A percentile compares a stretch with the other conserved stretches of the same genome.
Evolutionary conservation across 2,888 invertebrate species (phyloP).

Genomic region (Drosophila kokeensis): DNA sequence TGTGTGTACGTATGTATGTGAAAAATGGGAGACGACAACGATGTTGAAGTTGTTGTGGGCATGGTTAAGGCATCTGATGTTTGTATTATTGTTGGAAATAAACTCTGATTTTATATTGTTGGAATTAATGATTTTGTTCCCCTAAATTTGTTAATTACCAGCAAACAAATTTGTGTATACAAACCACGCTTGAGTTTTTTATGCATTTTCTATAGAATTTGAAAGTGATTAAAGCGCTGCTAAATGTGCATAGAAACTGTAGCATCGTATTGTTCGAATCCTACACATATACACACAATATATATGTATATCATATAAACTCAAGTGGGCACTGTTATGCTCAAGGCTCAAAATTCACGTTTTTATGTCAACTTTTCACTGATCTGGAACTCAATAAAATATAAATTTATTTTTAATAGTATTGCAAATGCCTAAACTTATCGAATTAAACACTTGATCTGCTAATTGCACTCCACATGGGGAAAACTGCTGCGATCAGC

Average conservation of each 20-base stretch:
- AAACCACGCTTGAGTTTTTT: slow-evolving; percentile 77
- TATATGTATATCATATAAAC: slow-evolving; percentile 2
- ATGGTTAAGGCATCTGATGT: slow-evolving; percentile 44
- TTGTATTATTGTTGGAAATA: slow-evolving; percentile 79
- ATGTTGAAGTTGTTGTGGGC: slow-evolving; percentile 17
- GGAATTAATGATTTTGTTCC: slow-evolving; percentile 80
- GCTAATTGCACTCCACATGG: slow-evolving; percentile 42
- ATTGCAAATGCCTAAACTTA: neutral
- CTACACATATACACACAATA: neutral
- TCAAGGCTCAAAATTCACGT: neutral
- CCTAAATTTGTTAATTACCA: slow-evolving; percentile 82
- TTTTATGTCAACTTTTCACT: neutral
- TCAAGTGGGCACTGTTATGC: slow-evolving; percentile 9
- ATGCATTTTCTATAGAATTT: slow-evolving; percentile 80
- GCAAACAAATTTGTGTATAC: slow-evolving; percentile 81
- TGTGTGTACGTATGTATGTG: slow-evolving; percentile 10
- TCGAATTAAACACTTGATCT: slow-evolving; percentile 20
- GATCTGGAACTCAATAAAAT: neutral
- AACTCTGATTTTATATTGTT: slow-evolving; percentile 80
- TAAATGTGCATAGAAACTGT: slow-evolving; percentile 8
- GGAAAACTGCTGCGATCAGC: slow-evolving; percentile 52
- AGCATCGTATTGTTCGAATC: slow-evolving; percentile 1
- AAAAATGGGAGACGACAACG: slow-evolving; percentile 36
- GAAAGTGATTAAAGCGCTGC: slow-evolving; percentile 66
- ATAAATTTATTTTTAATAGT: neutral